Percentiles rank a stretch among this genome's conserved stretches.
These are phyloP conservation scores for Phocoena sinus DNA, from an alignment of 2,113 vertebrate genomes.

Conservation along the genomic window DNA sequence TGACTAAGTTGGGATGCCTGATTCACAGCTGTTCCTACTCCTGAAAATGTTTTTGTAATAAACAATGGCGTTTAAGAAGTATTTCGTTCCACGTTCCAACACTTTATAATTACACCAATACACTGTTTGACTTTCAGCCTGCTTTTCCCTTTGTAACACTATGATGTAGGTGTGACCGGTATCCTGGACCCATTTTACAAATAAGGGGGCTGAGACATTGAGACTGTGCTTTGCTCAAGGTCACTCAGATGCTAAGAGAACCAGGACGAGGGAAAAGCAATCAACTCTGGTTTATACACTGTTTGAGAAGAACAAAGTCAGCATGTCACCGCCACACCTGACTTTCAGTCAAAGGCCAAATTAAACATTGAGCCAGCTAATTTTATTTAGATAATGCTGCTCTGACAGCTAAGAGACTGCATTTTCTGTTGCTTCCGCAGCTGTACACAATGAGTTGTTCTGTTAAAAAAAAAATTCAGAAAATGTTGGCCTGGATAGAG, in stretches of 20 bases:
- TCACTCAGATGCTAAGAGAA: background rate
- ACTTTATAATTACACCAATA: background rate
- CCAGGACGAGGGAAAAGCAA: background rate
- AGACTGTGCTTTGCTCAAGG: background rate
- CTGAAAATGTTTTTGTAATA: constrained; percentile 62
- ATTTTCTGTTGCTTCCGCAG: constrained; percentile 28
- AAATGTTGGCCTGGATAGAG: background rate
- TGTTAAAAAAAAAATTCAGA: background rate
- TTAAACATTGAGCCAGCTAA: background rate
- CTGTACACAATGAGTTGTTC: background rate
- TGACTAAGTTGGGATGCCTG: constrained; percentile 39
- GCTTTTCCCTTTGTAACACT: background rate
- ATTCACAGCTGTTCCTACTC: constrained; percentile 59
- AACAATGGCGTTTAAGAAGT: constrained; percentile 12
- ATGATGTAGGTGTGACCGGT: background rate
- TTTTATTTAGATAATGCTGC: background rate
- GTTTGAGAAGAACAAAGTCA: constrained; percentile 7
- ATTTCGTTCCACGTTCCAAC: background rate
- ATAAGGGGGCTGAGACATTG: background rate
- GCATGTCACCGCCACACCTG: background rate
- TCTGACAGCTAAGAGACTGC: background rate
- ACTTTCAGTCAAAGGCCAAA: background rate
- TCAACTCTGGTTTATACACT: background rate
- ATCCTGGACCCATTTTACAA: background rate
- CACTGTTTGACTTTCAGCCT: background rate